Evolutionary conservation across 2,888 invertebrate species (phyloP), one percentile per base, ranked within the genome.

Genomic region (Blera fallax): DNA sequence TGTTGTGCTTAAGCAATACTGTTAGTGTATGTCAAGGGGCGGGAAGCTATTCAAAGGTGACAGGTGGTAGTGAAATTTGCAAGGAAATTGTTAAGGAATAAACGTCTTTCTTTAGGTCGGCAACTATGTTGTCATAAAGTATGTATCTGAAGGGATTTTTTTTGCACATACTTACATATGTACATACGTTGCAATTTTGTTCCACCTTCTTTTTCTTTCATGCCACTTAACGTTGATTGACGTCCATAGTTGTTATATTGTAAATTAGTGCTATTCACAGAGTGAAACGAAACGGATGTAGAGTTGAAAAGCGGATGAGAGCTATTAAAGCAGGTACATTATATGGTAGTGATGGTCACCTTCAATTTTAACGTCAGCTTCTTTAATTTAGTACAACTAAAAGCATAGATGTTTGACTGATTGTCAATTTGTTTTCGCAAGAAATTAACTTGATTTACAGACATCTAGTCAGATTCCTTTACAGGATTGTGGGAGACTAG

Each of bases 21-120:
- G 21, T 48, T 18, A 16, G 8, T 58, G 48, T 64, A n/a, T 62
- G 60, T 77, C 67, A 50, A 43, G 69, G 29, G 56, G 67, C 48
- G 34, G 43, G 4, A 45, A 78, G 6, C 45, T 54, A 43, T 48
- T 52, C 21, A 14, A 62, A 81, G 64, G 67, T 81, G 60, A 40
- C 78, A 83, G 72, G 70, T 72, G 70, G 56, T 48, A 21, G 80
- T 73, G 67, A 69, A 56, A 76, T 81, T 52, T 18, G 8, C 11
- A 18, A 54, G 11, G 16, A 60, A 43, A 60, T 45, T 64, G 54
- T 65, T 52, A 32, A 52, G 52, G n/a, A 73, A 34, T 27, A 43
- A 70, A 45, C 14, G 14, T 29, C 18, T 60, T 34, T 70, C 18
- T 77, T 34, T 56, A 29, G 64, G 64, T 34, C 64, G 50, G 34